These are phyloP conservation scores for Subanguina moxae DNA, from an alignment of 1,140 invertebrate species.

Conservation along the genomic window DNA sequence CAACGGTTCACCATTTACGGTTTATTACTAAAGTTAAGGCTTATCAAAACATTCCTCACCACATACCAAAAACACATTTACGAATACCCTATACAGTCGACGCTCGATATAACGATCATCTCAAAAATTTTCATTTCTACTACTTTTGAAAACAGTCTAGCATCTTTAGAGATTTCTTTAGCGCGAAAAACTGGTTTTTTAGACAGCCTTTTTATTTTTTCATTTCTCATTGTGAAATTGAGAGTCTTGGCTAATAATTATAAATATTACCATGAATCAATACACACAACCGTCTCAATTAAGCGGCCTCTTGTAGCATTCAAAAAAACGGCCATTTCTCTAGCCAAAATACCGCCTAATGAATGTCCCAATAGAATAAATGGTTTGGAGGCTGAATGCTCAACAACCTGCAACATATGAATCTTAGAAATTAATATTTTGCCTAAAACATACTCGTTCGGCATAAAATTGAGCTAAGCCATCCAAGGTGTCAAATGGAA, in stretches of 20 bases:
- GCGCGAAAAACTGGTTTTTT: no score
- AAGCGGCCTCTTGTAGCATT: constrained; percentile 4
- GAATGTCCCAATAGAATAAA: constrained; percentile 47
- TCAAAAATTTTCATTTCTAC: no score
- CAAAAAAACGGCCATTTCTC: constrained; percentile 38
- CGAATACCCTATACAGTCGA: no score
- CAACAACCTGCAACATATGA: background rate
- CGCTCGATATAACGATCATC: no score
- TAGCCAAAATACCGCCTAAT: constrained; percentile 40
- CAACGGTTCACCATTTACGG: no score
- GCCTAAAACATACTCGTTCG: constrained; percentile 20
- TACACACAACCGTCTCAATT: background rate
- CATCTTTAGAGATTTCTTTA: no score
- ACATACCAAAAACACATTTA: no score
- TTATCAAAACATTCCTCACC: no score
- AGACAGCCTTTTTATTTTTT: no score
- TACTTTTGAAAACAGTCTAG: no score
- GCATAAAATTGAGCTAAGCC: constrained; percentile 50
- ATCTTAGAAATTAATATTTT: background rate
- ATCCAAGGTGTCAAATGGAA: constrained; percentile 16
- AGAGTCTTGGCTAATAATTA: no score
- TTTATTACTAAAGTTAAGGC: no score
- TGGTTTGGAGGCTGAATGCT: constrained; percentile 2
- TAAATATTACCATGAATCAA: constrained; percentile 12
- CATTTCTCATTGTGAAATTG: constrained; percentile 4